Conservation (phyloP, 2,888 invertebrate species). For the Rhynchonema sp. region DNA sequence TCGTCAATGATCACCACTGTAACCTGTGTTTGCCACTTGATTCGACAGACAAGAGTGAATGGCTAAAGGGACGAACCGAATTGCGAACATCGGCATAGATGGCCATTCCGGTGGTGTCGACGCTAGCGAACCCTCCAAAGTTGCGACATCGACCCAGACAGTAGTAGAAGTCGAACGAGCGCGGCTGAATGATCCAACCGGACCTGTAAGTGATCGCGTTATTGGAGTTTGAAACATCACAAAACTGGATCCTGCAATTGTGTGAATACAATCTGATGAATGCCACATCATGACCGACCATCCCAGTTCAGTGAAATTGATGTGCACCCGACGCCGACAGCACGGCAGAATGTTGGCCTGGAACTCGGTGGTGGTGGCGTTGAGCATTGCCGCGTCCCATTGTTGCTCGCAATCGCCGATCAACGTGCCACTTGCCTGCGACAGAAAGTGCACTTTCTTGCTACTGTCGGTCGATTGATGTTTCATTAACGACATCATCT, state of each 20-base stretch:
- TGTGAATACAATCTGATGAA: too few species aligned
- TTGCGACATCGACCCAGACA: constrained; percentile 7
- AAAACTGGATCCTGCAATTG: too few species aligned
- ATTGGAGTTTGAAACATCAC: too few species aligned
- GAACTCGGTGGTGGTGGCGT: background rate
- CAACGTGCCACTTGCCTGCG: background rate
- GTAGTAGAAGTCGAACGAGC: constrained; percentile 5
- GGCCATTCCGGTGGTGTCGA: background rate
- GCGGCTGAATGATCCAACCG: constrained; percentile 5
- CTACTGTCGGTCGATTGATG: too few species aligned
- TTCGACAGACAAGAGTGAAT: too few species aligned
- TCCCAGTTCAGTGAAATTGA: constrained; percentile 6
- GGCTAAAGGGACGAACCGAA: too few species aligned
- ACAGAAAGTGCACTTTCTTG: background rate
- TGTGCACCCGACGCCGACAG: constrained; percentile 4
- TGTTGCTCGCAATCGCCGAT: constrained; percentile 5
- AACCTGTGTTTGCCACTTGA: too few species aligned
- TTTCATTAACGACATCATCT: too few species aligned
- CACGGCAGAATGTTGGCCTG: constrained; percentile 4
- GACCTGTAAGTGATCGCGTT: too few species aligned
- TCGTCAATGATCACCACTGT: too few species aligned
- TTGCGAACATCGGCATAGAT: constrained; percentile 9
- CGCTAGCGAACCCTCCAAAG: constrained; percentile 4
- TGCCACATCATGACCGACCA: too few species aligned
- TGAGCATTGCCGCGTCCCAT: constrained; percentile 2